Evolutionary conservation across 2,888 invertebrate species (phyloP).

Genomic region (Cephonodes hylas): DNA sequence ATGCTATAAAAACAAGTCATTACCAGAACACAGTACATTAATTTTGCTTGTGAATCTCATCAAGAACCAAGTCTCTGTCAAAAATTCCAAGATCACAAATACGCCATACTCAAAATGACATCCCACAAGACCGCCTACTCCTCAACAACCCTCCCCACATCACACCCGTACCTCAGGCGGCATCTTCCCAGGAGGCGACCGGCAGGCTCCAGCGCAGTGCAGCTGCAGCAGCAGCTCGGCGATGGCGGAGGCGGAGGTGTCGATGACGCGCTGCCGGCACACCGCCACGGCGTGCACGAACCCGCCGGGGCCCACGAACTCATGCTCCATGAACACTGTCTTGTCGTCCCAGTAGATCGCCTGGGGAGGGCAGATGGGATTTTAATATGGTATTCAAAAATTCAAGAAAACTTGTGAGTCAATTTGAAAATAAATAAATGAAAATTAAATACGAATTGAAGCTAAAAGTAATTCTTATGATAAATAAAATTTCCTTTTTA

Average conservation of each 20-base stretch:
- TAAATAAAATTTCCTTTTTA: too few species aligned
- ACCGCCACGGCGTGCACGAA: slow-evolving; percentile 85
- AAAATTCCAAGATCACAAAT: too few species aligned
- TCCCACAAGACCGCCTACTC: background rate
- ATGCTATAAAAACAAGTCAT: too few species aligned
- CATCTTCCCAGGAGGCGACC: slow-evolving; percentile 62
- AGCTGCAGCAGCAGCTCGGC: slow-evolving; percentile 72
- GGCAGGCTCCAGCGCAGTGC: slow-evolving; percentile 74
- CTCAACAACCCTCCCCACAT: background rate
- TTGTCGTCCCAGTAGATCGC: slow-evolving; percentile 87
- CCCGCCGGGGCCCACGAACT: slow-evolving; percentile 87
- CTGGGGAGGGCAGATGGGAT: slow-evolving; percentile 35
- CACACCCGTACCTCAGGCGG: slow-evolving; percentile 60
- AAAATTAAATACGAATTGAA: too few species aligned
- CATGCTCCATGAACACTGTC: slow-evolving; percentile 90
- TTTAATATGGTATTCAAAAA: too few species aligned
- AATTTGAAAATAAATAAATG: too few species aligned
- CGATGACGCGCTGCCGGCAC: slow-evolving; percentile 81
- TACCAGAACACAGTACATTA: too few species aligned
- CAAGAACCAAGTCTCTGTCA: too few species aligned
- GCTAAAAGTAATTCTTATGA: too few species aligned
- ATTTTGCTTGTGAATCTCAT: too few species aligned
- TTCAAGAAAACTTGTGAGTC: too few species aligned
- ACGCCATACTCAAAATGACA: background rate
- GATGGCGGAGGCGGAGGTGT: slow-evolving; percentile 77